Base-by-base conservation (phyloP, 2,797 vertebrate genomes). In the Amazona finschi region DNA sequence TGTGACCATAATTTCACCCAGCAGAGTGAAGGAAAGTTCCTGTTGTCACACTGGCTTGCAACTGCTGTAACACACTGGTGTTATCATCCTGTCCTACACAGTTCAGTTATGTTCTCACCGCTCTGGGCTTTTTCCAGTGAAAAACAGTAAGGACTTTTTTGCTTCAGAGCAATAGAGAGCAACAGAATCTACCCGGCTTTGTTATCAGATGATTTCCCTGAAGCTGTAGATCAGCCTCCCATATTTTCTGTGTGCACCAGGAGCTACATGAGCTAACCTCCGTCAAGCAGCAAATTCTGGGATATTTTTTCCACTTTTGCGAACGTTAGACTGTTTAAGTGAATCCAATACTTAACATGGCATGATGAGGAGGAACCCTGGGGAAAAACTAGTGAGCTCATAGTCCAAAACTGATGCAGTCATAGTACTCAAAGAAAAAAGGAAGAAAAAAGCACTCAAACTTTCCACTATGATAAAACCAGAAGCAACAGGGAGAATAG, bases 381-480 rank as follows among this genome's bases (percentile, higher is more conserved):
- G 97, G 93, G 97, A 94, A 95, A 96, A 89, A 70, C 85, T 46
- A 87, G 93, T 98, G 97, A 98, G 89, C 96, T 98, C 97, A 97
- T 92, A 95, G 97, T 90, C 96, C 96, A 95, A 97, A 97, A 97
- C 97, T 91, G 88, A 96, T 94, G 97, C 85, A 95, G 94, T 97
- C 97, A 97, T 90, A 97, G 91, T 79, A 85, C 84, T 97, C 94
- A 96, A 96, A 96, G 97, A 97, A 96, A 95, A 95, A 76, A 53
- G 73, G 94, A 96, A 91, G 97, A 97, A 96, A 96, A 94, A 89
- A 75, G 8, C 31, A 94, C 93, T 98, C 97, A 98, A 78, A 97
- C 88, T 98, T 98, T 98, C 98, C 97, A 97, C 95, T 97, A 98
- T 97, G 97, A 98, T 98, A 98, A 98, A 98, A 97, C 97, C 98